Evolutionary conservation across 2,113 vertebrate species (phyloP).

Genomic region (Cryptomyrus ogoouensis): DNA sequence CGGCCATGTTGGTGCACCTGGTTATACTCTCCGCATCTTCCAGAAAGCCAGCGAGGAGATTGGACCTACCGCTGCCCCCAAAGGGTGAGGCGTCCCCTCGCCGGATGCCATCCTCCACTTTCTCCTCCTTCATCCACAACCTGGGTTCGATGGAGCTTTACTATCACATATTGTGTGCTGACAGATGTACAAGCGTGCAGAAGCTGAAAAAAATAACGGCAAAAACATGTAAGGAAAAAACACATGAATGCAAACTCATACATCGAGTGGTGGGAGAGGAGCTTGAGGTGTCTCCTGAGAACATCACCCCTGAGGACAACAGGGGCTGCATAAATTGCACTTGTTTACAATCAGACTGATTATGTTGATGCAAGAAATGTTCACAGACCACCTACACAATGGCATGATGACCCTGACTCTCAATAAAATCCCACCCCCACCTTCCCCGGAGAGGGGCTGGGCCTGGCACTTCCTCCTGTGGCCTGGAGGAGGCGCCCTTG

Average conservation of each 20-base stretch:
- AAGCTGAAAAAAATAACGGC: neutral
- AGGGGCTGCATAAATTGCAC: neutral
- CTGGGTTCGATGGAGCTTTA: neutral
- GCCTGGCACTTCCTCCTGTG: constrained; percentile 29
- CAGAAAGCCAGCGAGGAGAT: neutral
- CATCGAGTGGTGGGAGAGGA: constrained; percentile 38
- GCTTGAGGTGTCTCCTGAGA: neutral
- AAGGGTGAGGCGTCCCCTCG: neutral
- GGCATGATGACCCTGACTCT: neutral
- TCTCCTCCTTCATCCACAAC: neutral
- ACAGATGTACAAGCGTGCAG: neutral
- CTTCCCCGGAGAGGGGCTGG: constrained; percentile 31
- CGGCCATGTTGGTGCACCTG: neutral
- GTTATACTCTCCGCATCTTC: neutral
- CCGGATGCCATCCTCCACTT: neutral
- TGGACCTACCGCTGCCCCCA: neutral
- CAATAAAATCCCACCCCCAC: constrained; percentile 23
- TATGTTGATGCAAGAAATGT: neutral
- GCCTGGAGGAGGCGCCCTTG: neutral
- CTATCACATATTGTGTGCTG: neutral
- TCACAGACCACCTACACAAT: neutral
- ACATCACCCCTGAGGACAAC: neutral
- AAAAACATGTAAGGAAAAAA: neutral
- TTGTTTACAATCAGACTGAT: neutral
- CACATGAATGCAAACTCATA: neutral